Percentiles rank a stretch among this genome's conserved stretches.
Conservation (phyloP, 2,888 invertebrate genomes). For the Tetramorium bicarinatum region DNA sequence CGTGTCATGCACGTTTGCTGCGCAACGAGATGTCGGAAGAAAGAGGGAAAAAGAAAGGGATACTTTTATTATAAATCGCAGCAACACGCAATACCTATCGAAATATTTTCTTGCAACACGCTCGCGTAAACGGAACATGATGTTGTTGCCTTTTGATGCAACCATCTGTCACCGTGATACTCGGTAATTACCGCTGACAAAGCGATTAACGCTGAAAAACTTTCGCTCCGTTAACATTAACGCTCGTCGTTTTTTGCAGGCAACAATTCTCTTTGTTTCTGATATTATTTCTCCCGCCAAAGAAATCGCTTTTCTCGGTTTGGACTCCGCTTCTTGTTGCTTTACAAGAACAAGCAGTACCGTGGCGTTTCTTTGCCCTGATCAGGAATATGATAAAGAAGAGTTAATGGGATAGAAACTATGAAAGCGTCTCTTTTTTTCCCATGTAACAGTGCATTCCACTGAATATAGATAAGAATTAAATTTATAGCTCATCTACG, state of each 20-base stretch:
- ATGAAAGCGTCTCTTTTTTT: not conserved
- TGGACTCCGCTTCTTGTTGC: not conserved
- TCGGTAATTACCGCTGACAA: conserved; percentile 7
- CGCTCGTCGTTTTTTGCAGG: not conserved
- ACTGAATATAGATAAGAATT: not conserved
- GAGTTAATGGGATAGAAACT: conserved; percentile 2
- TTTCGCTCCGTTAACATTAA: conserved; percentile 36
- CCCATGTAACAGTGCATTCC: not conserved
- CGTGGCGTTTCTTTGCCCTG: not conserved
- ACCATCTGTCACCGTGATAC: conserved; percentile 36
- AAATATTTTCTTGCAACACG: conserved; percentile 20
- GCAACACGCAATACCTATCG: not conserved
- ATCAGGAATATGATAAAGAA: conserved; percentile 17
- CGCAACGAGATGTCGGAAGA: not conserved
- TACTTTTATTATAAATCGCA: not conserved
- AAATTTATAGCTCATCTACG: conserved; percentile 26
- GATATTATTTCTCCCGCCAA: not conserved
- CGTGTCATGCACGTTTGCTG: not conserved
- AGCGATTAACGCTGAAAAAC: conserved; percentile 31
- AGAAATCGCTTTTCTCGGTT: not conserved
- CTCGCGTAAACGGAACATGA: not conserved
- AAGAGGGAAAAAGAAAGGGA: not conserved
- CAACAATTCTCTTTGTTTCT: not conserved
- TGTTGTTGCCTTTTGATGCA: not conserved
- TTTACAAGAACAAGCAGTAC: not conserved